phyloP scores from a whole-genome alignment of 2,797 vertebrate species.

The Melanotaenia nigrans region DNA sequence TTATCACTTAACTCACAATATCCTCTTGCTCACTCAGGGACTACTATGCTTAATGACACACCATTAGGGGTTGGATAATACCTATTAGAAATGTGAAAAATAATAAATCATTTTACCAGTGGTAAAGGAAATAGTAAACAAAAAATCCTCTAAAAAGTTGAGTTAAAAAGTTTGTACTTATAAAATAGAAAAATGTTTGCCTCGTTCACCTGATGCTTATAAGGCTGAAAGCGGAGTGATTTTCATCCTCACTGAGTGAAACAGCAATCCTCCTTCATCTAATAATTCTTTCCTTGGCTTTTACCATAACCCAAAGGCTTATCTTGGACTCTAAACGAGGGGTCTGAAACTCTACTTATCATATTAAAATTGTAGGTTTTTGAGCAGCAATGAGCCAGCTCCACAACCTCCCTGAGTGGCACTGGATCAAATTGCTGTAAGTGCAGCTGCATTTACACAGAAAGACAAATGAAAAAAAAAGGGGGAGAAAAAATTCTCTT shows the following conservation, averaged over 20 bases:
- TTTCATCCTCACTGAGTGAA: slow-evolving; percentile 53
- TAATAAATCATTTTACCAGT: slow-evolving; percentile 27
- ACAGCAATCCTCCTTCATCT: slow-evolving; percentile 46
- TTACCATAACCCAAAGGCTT: slow-evolving; percentile 44
- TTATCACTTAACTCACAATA: slow-evolving; percentile 41
- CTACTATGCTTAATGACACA: slow-evolving; percentile 47
- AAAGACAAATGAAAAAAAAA: slow-evolving; percentile 59
- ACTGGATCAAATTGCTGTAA: slow-evolving; percentile 75
- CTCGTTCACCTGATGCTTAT: slow-evolving; percentile 29
- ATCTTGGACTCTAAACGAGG: slow-evolving; percentile 38
- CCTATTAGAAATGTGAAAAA: slow-evolving; percentile 36
- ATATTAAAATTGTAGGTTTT: slow-evolving; percentile 65
- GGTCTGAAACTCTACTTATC: slow-evolving; percentile 57
- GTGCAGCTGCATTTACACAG: slow-evolving; percentile 67
- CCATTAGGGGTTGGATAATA: slow-evolving; percentile 49
- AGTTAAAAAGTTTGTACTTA: no score
- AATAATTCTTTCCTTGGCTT: slow-evolving; percentile 46
- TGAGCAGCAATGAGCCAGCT: slow-evolving; percentile 45
- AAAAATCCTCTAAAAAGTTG: slow-evolving; percentile 23
- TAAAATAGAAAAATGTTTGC: background rate
- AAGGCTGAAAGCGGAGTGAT: slow-evolving; percentile 27
- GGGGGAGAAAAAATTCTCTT: slow-evolving; percentile 32
- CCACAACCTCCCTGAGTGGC: slow-evolving; percentile 70
- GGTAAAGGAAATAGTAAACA: slow-evolving; percentile 24
- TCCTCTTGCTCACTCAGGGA: slow-evolving; percentile 30